Evolutionary conservation across 2,888 invertebrate species (phyloP), one percentile per base, ranked within the genome.

Genomic region (Bembecia ichneumoniformis): DNA sequence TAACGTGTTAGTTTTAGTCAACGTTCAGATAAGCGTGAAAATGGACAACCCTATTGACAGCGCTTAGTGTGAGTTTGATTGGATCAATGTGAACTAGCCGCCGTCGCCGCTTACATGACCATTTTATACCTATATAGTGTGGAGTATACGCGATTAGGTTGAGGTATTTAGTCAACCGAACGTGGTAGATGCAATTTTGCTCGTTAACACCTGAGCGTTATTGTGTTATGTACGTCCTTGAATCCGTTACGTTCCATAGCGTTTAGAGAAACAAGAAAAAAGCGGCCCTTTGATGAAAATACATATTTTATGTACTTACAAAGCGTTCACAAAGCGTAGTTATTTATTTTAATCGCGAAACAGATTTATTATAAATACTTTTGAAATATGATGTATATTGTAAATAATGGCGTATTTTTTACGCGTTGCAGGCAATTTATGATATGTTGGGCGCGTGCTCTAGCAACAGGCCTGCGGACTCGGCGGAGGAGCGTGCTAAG

Each of bases 391-490:
- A 44, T 34, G 36, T 40, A 35, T 36, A 36, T 28, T 13, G 17
- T 35, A 47, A 11, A 43, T 9, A 35, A 43, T 36, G 34, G 4
- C 10, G 40, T 40, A 43, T 9, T 48, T 53, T 47, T 43, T 44
- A 10, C n/a, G 7, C 14, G n/a, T 82, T 89, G 45, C 90, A 99
- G 99, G 99, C 99, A 60, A 99, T 99, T 86, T 99, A 99, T 88
- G 98, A 98, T 82, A 99, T 99, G 99, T 90, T 99, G 66, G 99
- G 99, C 51, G 97, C 97, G 58, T 97, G 97, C 83, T 96, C 96
- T 69, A 96, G 96, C 81, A 96, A 96, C 87, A 90, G 96, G 74
- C 96, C 97, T 47, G 96, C 96, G 43, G 97, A 97, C 77, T 96
- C 97, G 15, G 98, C 99, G 28, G 97, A 98, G 77, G 98, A 98